Evolutionary conservation across 2,797 vertebrate genomes (phyloP), one percentile per base, ranked within the genome.

Genomic region (Cyclura pinguis): DNA sequence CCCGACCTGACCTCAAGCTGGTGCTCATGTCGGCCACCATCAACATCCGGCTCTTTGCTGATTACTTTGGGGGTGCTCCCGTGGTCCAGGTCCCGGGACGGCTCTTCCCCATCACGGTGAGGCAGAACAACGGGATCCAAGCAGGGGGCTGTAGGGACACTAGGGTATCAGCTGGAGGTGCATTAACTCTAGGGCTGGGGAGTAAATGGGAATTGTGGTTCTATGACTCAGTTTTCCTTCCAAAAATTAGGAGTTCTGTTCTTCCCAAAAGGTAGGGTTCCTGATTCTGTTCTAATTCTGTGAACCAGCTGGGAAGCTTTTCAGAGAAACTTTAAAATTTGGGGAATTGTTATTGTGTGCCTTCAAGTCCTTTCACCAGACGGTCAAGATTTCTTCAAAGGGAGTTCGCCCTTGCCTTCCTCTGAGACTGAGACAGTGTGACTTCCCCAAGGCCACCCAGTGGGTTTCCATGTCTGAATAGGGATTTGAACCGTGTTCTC

Each of bases 21-120:
- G 93, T 99, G 87, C 98, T 99, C 87, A 99, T 99, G 99, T 99
- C 99, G 0, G 99, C 99, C 92, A 99, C 99, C 94, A 98, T 99
- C 97, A 99, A 99, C 96, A 98, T 98, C 94, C 96, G 95, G 16
- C 98, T 99, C 20, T 99, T 99, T 90, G 98, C 98, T 0, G 78
- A 93, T 13, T 99, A 99, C 74, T 99, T 99, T 1, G 94, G 95
- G 0, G 42, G 86, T 0, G 98, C 98, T 0, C 99, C 99, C 0
- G 98, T 99, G 88, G 96, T 99, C 73, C 99, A 98, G 95, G 99
- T 99, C 1, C 99, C 99, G 0, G 99, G 99, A 4, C 95, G 99
- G 88, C 97, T 98, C 78, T 99, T 98, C 86, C 98, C 98, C 64
- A 99, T 99, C 94, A 98, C 98, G 98, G 99, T 97, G 91, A 95